These are phyloP conservation scores for Papilio protenor DNA, from an alignment of 2,888 invertebrate species.

Conservation along the genomic window DNA sequence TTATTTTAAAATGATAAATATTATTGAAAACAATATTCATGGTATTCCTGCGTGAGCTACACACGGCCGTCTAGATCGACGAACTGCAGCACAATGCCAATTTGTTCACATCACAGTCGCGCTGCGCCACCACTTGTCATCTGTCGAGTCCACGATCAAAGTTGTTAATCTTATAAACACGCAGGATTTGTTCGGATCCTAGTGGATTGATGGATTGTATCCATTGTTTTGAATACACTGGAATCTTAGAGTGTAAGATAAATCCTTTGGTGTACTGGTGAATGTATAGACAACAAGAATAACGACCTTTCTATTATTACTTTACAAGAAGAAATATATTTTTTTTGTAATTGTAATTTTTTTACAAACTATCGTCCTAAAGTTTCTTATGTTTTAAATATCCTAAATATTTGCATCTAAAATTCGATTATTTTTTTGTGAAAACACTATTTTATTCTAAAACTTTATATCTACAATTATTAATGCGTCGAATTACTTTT, in stretches of 20 bases:
- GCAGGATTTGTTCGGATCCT: conserved; percentile 19
- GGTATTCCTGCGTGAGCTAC: conserved; percentile 43
- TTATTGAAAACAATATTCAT: neutral
- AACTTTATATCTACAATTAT: no score
- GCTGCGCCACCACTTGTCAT: conserved; percentile 41
- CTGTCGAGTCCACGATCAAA: conserved; percentile 39
- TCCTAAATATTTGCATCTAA: no score
- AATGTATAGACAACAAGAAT: neutral
- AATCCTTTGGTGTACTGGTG: neutral
- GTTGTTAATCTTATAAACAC: conserved; percentile 40
- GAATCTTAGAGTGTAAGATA: neutral
- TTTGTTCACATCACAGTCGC: conserved; percentile 39
- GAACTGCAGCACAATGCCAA: conserved; percentile 37
- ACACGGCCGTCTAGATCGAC: conserved; percentile 39
- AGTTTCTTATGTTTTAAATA: no score
- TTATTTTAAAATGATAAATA: neutral
- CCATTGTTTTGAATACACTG: conserved; percentile 22
- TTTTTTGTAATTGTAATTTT: no score
- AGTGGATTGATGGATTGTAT: conserved; percentile 31
- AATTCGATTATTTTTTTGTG: no score
- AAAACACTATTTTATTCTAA: no score
- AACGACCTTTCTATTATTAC: neutral
- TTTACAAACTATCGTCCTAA: no score
- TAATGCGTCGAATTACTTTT: no score
- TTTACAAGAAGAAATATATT: neutral